Conservation (phyloP, 2,888 invertebrate species). For the Hemithea aestivaria region DNA sequence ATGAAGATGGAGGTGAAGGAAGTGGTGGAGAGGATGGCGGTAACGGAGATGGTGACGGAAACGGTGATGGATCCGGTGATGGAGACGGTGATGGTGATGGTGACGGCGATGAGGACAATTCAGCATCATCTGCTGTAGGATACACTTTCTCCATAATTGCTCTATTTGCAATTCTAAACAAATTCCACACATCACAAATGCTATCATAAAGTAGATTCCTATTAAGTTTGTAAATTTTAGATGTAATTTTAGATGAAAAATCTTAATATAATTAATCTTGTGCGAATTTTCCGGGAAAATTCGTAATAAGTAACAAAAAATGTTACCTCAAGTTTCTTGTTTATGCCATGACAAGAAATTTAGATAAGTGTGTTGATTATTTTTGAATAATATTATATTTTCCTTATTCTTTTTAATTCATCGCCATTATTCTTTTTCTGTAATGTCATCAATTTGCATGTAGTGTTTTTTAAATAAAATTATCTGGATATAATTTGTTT, state of each 20-base stretch:
- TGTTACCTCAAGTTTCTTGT: not conserved
- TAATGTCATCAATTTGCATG: no score
- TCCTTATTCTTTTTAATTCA: not conserved
- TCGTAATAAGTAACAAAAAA: conserved; percentile 13
- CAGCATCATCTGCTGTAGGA: conserved; percentile 50
- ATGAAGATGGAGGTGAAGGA: conserved; percentile 20
- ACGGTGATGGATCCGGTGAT: conserved; percentile 15
- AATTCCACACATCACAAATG: conserved; percentile 44
- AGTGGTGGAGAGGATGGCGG: conserved; percentile 21
- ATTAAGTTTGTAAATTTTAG: conserved; percentile 31
- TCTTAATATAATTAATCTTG: conserved; percentile 10
- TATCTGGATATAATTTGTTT: no score
- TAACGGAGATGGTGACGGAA: conserved; percentile 12
- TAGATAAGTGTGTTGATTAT: not conserved
- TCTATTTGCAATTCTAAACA: conserved; percentile 45
- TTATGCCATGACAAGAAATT: not conserved
- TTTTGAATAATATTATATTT: not conserved
- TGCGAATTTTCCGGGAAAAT: conserved; percentile 20
- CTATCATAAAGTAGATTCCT: conserved; percentile 36
- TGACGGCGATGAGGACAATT: conserved; percentile 28
- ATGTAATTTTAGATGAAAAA: no score
- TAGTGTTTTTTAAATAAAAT: no score
- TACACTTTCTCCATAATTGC: conserved; percentile 54
- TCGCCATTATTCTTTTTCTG: no score
- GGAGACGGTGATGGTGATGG: conserved; percentile 22